Conservation (phyloP, 2,888 invertebrate genomes). For the Chloroclystis v-ata region DNA sequence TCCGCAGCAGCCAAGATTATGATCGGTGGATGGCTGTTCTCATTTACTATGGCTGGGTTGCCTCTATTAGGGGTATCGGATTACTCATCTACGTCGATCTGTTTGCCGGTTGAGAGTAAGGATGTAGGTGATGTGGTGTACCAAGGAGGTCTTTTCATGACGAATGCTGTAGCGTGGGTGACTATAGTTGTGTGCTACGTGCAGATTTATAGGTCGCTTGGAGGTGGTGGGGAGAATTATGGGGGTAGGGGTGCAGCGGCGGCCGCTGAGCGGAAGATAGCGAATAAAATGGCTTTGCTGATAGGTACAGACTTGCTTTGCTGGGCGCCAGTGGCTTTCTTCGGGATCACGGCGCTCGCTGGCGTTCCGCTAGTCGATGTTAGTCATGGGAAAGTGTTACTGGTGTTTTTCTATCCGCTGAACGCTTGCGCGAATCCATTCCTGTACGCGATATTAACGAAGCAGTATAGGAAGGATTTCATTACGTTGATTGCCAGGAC, state of each 20-base stretch:
- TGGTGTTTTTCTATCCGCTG: slow-evolving; percentile 94
- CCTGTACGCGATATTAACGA: slow-evolving; percentile 92
- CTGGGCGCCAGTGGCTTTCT: slow-evolving; percentile 93
- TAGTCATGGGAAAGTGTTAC: slow-evolving; percentile 86
- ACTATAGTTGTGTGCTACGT: slow-evolving; percentile 91
- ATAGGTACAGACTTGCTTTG: slow-evolving; percentile 91
- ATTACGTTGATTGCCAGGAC: slow-evolving; percentile 82
- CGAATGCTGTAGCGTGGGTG: slow-evolving; percentile 89
- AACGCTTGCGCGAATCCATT: slow-evolving; percentile 96
- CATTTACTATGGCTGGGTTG: slow-evolving; percentile 85
- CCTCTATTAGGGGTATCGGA: slow-evolving; percentile 91
- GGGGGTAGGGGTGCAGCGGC: slow-evolving; percentile 80
- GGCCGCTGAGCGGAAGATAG: slow-evolving; percentile 84
- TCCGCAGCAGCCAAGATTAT: slow-evolving; percentile 85
- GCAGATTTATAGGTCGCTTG: slow-evolving; percentile 89
- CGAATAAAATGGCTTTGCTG: slow-evolving; percentile 93
- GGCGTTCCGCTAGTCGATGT: slow-evolving; percentile 91
- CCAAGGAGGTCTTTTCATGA: slow-evolving; percentile 83
- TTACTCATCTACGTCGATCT: slow-evolving; percentile 91
- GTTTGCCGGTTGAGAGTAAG: slow-evolving; percentile 90
- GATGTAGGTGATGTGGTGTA: slow-evolving; percentile 84
- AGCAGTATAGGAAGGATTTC: slow-evolving; percentile 89
- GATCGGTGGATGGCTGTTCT: slow-evolving; percentile 88
- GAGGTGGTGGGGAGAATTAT: slow-evolving; percentile 82
- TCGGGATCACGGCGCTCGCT: slow-evolving; percentile 90